phyloP scores from a whole-genome alignment of 2,113 vertebrate genomes.

The Montifringilla adamsi region DNA sequence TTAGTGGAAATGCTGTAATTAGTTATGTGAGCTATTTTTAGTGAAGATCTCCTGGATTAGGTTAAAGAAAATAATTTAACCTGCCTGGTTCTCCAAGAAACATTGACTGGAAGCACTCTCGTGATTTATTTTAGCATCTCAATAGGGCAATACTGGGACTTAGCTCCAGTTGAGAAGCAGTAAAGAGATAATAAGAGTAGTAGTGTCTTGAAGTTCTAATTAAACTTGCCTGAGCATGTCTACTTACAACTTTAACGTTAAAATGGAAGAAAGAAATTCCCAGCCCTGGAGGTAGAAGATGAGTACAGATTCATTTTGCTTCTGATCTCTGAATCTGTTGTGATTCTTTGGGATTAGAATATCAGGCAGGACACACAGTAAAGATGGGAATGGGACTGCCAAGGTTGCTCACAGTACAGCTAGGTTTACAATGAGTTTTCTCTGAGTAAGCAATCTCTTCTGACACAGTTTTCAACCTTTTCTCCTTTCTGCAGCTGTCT shows the following conservation, averaged over 20 bases:
- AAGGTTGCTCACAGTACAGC: not conserved
- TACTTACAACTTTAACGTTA: not conserved
- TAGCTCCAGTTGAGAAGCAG: slow-evolving; percentile 18
- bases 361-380: not conserved
- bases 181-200: not conserved
- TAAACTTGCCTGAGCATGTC: slow-evolving; percentile 31
- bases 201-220: not conserved
- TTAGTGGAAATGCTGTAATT: slow-evolving; percentile 10
- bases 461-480: slow-evolving; percentile 60
- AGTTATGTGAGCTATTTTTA: not conserved
- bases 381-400: not conserved
- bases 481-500: slow-evolving; percentile 55
- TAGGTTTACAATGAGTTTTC: slow-evolving; percentile 43
- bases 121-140: not conserved
- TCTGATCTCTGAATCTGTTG: slow-evolving; percentile 25
- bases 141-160: not conserved
- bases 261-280: not conserved
- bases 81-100: not conserved
- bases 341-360: slow-evolving; percentile 9
- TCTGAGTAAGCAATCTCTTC: slow-evolving; percentile 48
- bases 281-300: not conserved
- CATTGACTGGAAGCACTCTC: not conserved
- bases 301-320: not conserved
- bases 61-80: not conserved
- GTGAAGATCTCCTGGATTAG: not conserved